Percentiles rank a stretch among this genome's conserved stretches.
Conservation (phyloP, 2,888 invertebrate species). For the Euplexia lucipara region DNA sequence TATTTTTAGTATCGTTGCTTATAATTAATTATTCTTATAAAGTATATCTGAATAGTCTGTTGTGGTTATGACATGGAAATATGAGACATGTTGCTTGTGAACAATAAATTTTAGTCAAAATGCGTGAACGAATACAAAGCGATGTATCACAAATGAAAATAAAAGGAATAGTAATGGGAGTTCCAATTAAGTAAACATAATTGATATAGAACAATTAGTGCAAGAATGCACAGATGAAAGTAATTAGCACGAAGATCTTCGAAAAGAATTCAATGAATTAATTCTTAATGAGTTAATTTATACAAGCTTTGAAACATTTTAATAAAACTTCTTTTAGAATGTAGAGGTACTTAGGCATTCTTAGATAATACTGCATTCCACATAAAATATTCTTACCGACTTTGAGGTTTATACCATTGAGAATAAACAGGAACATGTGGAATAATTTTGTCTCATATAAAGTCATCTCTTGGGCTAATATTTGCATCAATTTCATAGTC, state of each 20-base stretch:
- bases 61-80: slow-evolving; percentile 23
- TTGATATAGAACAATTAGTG: slow-evolving; percentile 13
- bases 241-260: slow-evolving; percentile 18
- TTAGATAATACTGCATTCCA: not conserved
- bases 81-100: slow-evolving; percentile 2
- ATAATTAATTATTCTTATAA: slow-evolving; percentile 60
- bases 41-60: slow-evolving; percentile 41
- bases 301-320: too few relatives aligned
- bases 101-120: slow-evolving; percentile 7
- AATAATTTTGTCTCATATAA: too few relatives aligned
- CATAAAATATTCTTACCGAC: not conserved
- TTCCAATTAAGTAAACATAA: slow-evolving; percentile 8
- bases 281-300: not conserved
- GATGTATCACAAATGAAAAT: not conserved
- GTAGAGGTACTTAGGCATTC: not conserved
- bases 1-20: slow-evolving; percentile 62
- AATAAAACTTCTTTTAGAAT: not conserved
- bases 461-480: too few relatives aligned
- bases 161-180: slow-evolving; percentile 7
- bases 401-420: too few relatives aligned
- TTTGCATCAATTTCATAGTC: too few relatives aligned
- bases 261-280: slow-evolving; percentile 21
- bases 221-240: slow-evolving; percentile 19
- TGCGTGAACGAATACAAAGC: not conserved
- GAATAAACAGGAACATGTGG: too few relatives aligned